These are phyloP conservation scores for Melanogrammus aeglefinus DNA, from an alignment of 2,797 vertebrate species.

Conservation along the genomic window DNA sequence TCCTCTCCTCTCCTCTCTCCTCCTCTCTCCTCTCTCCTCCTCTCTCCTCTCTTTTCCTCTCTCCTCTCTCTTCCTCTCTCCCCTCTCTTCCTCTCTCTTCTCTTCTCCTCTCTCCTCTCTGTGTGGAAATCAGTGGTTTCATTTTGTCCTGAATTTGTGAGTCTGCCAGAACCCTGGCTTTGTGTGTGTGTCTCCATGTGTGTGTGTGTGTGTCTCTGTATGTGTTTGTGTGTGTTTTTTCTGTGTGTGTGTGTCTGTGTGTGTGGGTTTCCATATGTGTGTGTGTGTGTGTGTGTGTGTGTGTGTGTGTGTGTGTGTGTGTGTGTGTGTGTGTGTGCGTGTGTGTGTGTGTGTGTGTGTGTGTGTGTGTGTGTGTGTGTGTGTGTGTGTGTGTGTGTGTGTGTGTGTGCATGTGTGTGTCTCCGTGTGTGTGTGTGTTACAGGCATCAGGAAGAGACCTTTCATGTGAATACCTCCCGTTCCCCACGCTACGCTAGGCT, in stretches of 20 bases:
- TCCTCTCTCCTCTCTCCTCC: background rate
- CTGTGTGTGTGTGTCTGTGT: background rate
- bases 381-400: too few relatives aligned
- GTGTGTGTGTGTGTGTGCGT: background rate
- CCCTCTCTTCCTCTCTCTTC: background rate
- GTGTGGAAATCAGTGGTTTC: background rate
- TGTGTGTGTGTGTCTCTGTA: background rate
- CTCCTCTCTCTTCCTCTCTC: too few relatives aligned
- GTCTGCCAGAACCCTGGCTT: background rate
- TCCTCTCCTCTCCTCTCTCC: background rate
- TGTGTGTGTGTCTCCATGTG: background rate
- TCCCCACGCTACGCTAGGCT: background rate
- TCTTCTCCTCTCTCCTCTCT: background rate
- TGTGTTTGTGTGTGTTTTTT: too few relatives aligned
- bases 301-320: slow-evolving; percentile 4
- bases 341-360: too few relatives aligned
- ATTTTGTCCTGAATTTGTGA: background rate
- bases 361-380: too few relatives aligned
- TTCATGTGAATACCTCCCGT: background rate
- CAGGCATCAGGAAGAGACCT: background rate
- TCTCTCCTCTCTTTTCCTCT: background rate
- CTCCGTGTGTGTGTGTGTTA: background rate
- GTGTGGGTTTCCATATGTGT: background rate
- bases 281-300: slow-evolving; percentile 2
- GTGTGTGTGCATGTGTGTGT: too few relatives aligned